Evolutionary conservation across 2,888 invertebrate genomes (phyloP), one percentile per base, ranked within the genome.

Genomic region (Rosalia funebris): DNA sequence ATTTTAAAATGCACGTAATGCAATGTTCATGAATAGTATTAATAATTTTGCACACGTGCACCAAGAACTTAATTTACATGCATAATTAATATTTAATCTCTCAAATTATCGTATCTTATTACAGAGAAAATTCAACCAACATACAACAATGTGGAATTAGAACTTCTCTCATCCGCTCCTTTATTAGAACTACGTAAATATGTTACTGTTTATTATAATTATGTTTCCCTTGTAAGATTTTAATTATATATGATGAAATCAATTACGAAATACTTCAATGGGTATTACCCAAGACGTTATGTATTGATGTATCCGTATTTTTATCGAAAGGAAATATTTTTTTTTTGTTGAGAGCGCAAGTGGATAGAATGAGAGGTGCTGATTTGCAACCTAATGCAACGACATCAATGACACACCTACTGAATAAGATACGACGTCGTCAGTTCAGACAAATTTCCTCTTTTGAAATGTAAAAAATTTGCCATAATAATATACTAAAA

Each of bases 311-410:
- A 10, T 11, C 3, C 36, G 2, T 37, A 37, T 41, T 17, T 41
- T 1, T 9, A 17, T 17, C 41, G 17, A 41, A 16, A 41, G 17
- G 4, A 25, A n/a, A n/a, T n/a, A n/a, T n/a, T n/a, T 17, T 11
- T 17, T n/a, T 45, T 45, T 25, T 48, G 56, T 57, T 47, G 34
- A 17, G 16, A 48, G 41, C 32, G 17, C 39, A 14, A 50, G n/a
- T 19, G 19, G 25, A 34, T 12, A 36, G 14, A 37, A 46, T 46
- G 46, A 39, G 46, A 56, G 45, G 25, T 37, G 46, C 20, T 12
- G 46, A 46, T 46, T 46, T 11, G 37, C 19, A 17, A 41, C 19
- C 10, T 17, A 41, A 41, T 25, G 4, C 4, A 25, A 25, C 7
- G 25, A 7, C 7, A 20, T 25, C n/a, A 12, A 34, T 34, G 25